Evolutionary conservation across 2,888 invertebrate genomes (phyloP).

Genomic region (Tanaodytes sp.): DNA sequence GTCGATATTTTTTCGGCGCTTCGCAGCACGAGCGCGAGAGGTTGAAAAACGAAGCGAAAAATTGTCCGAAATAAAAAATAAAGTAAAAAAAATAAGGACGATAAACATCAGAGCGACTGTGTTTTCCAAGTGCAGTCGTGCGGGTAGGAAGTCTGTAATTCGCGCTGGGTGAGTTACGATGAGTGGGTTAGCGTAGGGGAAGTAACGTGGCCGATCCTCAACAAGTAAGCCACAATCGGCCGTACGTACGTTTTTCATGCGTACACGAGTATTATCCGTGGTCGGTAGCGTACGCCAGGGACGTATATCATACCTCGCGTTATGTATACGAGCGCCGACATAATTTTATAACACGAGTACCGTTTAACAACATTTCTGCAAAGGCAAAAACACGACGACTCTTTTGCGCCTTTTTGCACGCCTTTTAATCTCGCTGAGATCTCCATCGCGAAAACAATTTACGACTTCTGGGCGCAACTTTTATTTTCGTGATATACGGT

Average conservation of each 20-base stretch:
- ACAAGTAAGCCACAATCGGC: slow-evolving; percentile 54
- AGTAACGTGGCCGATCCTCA: slow-evolving; percentile 57
- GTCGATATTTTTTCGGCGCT: no score
- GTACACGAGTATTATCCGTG: slow-evolving; percentile 51
- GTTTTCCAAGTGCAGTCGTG: slow-evolving; percentile 58
- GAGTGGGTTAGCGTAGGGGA: slow-evolving; percentile 47
- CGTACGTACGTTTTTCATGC: slow-evolving; percentile 45
- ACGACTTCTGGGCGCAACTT: slow-evolving; percentile 35
- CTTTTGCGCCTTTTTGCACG: slow-evolving; percentile 20
- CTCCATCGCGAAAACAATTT: slow-evolving; percentile 39
- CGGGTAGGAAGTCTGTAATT: slow-evolving; percentile 59
- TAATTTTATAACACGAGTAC: slow-evolving; percentile 51
- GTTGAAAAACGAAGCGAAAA: no score
- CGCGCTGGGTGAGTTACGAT: slow-evolving; percentile 59
- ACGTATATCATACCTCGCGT: slow-evolving; percentile 42
- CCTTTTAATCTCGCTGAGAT: slow-evolving; percentile 44
- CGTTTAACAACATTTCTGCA: slow-evolving; percentile 50
- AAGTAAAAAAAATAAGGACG: slow-evolving; percentile 18
- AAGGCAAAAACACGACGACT: slow-evolving; percentile 42
- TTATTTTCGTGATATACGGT: slow-evolving; percentile 30
- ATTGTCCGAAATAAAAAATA: no score
- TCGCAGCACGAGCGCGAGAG: no score
- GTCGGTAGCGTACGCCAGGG: slow-evolving; percentile 55
- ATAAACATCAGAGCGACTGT: slow-evolving; percentile 11
- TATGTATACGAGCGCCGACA: slow-evolving; percentile 40